These are phyloP conservation scores for Aporophyla nigra DNA, from an alignment of 2,888 invertebrate species.

Conservation along the genomic window DNA sequence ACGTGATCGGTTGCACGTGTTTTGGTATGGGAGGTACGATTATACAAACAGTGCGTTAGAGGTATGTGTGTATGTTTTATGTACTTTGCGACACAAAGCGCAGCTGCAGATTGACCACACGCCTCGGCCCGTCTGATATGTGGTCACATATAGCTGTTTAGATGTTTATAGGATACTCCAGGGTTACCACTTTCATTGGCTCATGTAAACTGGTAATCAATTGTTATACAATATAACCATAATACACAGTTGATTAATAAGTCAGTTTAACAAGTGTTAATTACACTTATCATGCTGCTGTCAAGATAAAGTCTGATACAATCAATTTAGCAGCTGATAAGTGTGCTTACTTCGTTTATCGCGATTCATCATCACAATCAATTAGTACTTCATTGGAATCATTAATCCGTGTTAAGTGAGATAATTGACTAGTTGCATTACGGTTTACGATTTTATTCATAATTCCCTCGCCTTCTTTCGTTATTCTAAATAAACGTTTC, in stretches of 20 bases:
- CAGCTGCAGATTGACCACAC: conserved; percentile 84
- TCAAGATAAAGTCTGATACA: conserved; percentile 57
- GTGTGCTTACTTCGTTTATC: conserved; percentile 29
- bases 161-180: conserved; percentile 51
- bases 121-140: conserved; percentile 74
- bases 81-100: conserved; percentile 77
- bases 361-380: conserved; percentile 47
- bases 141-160: conserved; percentile 69
- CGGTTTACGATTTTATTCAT: conserved; percentile 1
- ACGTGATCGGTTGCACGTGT: conserved; percentile 73
- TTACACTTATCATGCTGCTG: conserved; percentile 56
- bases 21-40: conserved; percentile 56
- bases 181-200: conserved; percentile 68
- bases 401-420: conserved; percentile 37
- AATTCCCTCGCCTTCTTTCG: not conserved
- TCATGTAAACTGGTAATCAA: conserved; percentile 48
- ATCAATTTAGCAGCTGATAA: conserved; percentile 48
- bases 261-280: conserved; percentile 63
- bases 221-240: conserved; percentile 58
- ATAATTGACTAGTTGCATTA: conserved; percentile 17
- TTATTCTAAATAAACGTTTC: conserved; percentile 1
- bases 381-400: conserved; percentile 36
- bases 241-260: conserved; percentile 58
- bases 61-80: conserved; percentile 72
- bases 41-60: conserved; percentile 62